phyloP scores from a whole-genome alignment of 1,140 invertebrate genomes.

The Achatina immaculata region DNA sequence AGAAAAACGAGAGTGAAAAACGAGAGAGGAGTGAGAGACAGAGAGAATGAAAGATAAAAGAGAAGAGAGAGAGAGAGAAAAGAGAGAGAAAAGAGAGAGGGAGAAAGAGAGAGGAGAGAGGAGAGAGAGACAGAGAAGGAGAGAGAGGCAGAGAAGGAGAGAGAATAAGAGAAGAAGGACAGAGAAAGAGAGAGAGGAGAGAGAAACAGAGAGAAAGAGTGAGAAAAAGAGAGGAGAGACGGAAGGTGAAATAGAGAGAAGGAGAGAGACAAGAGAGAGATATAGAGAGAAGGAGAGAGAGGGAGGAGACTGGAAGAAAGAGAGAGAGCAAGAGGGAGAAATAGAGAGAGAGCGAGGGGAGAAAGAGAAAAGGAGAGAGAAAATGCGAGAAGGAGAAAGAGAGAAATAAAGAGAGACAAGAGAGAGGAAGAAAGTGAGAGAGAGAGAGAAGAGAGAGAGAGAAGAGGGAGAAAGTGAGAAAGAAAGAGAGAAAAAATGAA shows the following conservation, averaged over 20 bases:
- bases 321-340: neutral
- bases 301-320: conserved; percentile 5
- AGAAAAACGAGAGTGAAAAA: no score
- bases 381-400: neutral
- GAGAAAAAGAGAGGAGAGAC: no score
- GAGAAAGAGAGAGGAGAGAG: neutral
- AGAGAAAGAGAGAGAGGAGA: neutral
- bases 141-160: neutral
- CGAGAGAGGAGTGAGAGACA: neutral
- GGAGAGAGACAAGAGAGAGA: neutral
- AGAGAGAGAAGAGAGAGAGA: conserved; percentile 1
- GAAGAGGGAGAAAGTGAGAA: neutral
- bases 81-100: conserved; percentile 7
- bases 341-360: neutral
- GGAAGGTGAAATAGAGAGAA: no score
- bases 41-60: neutral
- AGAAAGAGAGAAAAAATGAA: conserved; percentile 13
- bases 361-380: neutral
- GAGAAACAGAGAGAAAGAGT: neutral
- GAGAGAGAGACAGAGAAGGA: conserved; percentile 18
- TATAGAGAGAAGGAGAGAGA: neutral
- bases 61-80: conserved; percentile 12
- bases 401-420: neutral
- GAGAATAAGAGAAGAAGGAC: neutral
- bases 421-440: neutral